Evolutionary conservation across 2,113 vertebrate genomes (phyloP).

Genomic region (Monopterus albus): DNA sequence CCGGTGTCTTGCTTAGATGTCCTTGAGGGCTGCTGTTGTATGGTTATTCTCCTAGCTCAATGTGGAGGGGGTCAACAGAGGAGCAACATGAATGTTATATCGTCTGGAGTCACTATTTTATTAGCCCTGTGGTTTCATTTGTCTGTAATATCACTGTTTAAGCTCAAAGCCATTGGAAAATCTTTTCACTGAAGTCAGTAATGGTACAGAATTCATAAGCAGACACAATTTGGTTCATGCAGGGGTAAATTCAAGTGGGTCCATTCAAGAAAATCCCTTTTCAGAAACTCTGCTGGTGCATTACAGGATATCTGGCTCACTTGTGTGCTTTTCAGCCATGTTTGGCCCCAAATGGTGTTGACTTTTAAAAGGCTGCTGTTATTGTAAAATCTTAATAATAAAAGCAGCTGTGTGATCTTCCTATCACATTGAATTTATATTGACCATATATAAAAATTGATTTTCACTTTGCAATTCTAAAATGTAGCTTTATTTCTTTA

Average conservation of each 20-base stretch:
- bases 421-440: background rate
- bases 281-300: too few species aligned
- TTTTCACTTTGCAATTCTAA: constrained; percentile 5
- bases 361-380: constrained; percentile 20
- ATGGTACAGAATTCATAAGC: background rate
- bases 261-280: background rate
- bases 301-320: too few species aligned
- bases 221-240: background rate
- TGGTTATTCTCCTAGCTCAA: background rate
- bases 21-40: background rate
- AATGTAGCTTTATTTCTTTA: too few species aligned
- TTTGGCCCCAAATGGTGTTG: background rate
- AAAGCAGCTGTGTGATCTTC: constrained; percentile 11
- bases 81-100: background rate
- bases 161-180: background rate
- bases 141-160: background rate
- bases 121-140: background rate
- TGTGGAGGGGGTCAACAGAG: background rate
- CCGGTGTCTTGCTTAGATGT: background rate
- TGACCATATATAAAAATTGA: background rate
- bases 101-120: background rate
- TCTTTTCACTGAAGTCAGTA: background rate
- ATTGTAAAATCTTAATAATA: constrained; percentile 51
- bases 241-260: background rate
- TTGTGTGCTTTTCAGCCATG: background rate